Percentiles rank a stretch among this genome's conserved stretches.
phyloP scores from a whole-genome alignment of 1,140 invertebrate genomes.

The Nephotettix cincticeps region DNA sequence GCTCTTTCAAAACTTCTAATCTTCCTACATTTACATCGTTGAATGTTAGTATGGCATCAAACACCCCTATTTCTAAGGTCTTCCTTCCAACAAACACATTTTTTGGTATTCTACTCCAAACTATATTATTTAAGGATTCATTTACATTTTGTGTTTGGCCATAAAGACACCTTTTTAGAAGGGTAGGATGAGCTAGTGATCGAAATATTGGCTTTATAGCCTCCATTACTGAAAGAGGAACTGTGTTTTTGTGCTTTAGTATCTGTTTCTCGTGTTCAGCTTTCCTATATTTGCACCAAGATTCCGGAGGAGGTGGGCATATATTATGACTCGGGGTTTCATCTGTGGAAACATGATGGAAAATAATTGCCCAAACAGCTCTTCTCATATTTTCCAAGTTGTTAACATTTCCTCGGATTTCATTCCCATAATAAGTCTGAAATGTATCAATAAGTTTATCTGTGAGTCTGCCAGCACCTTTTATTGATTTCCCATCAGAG shows the following conservation, averaged over 20 bases:
- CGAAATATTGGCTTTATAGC: constrained; percentile 35
- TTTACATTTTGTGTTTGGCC: constrained; percentile 8
- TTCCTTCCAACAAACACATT: not conserved
- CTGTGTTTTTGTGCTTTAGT: constrained; percentile 11
- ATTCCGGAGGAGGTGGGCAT: constrained; percentile 40
- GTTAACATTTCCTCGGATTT: constrained; percentile 17
- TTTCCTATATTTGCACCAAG: constrained; percentile 43
- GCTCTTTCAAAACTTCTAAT: not conserved
- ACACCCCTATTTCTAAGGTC: constrained; percentile 1
- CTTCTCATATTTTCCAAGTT: constrained; percentile 22
- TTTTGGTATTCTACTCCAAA: constrained; percentile 10
- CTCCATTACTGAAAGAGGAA: not conserved
- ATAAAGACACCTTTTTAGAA: constrained; percentile 16
- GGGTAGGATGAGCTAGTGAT: constrained; percentile 16
- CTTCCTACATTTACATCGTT: not conserved
- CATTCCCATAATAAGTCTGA: constrained; percentile 18
- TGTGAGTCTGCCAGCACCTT: not conserved
- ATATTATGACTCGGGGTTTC: constrained; percentile 29
- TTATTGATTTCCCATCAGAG: constrained; percentile 6
- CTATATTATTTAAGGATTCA: constrained; percentile 17
- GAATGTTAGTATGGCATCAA: constrained; percentile 19
- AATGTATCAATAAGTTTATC: constrained; percentile 9
- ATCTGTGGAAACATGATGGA: constrained; percentile 20
- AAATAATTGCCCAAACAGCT: constrained; percentile 27
- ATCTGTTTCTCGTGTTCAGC: constrained; percentile 30